Conservation (phyloP, 1,140 invertebrate species). For the Pissodes strobi region DNA sequence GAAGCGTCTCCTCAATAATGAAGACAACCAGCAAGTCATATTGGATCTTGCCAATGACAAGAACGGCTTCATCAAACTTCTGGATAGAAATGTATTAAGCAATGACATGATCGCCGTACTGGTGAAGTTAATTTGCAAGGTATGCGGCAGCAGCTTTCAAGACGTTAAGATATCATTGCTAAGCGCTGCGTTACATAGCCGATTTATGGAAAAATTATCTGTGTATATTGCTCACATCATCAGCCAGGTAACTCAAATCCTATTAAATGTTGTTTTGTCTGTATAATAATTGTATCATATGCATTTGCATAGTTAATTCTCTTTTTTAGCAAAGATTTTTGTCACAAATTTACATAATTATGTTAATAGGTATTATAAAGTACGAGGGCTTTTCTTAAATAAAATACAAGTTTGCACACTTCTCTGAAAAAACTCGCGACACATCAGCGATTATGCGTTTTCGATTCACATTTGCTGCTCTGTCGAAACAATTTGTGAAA, state of each 20-base stretch:
- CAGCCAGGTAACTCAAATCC: constrained; percentile 28
- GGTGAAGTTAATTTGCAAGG: constrained; percentile 30
- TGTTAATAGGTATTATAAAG: no score
- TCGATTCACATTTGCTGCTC: no score
- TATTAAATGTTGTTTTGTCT: no score
- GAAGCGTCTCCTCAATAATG: constrained; percentile 19
- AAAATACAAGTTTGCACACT: no score
- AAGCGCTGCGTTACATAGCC: constrained; percentile 18
- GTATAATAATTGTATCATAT: no score
- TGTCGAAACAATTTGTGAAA: no score
- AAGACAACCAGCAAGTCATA: constrained; percentile 30
- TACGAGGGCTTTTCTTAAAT: no score
- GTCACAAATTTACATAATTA: no score
- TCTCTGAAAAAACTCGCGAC: no score
- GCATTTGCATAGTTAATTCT: no score
- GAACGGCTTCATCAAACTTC: constrained; percentile 24
- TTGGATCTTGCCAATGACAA: constrained; percentile 30
- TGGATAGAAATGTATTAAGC: constrained; percentile 27
- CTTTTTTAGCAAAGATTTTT: no score
- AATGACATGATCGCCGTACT: constrained; percentile 35
- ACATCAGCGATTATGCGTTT: no score
- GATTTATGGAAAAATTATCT: constrained; percentile 26
- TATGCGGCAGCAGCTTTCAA: constrained; percentile 24
- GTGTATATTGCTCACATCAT: constrained; percentile 29
- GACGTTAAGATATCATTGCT: constrained; percentile 26